A percentile compares a stretch with the other conserved stretches of the same genome.
Conservation (phyloP, 2,888 invertebrate species). For the Drosophila siamana region DNA sequence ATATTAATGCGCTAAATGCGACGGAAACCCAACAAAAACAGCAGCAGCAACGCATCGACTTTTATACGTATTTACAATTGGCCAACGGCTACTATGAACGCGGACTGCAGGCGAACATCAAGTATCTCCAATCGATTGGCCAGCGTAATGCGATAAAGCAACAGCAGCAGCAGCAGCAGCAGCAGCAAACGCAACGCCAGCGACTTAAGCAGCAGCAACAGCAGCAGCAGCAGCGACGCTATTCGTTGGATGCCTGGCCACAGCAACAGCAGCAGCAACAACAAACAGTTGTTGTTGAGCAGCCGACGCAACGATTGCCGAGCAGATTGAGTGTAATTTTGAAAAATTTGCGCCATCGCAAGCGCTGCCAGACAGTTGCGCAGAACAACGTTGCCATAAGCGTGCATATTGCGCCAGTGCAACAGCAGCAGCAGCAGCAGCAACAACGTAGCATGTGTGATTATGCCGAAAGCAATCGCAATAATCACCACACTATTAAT, state of each 20-base stretch:
- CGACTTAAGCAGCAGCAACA: conserved; percentile 30
- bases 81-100: conserved; percentile 84
- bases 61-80: conserved; percentile 75
- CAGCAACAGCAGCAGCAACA: conserved; percentile 15
- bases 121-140: conserved; percentile 84
- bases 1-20: conserved; percentile 60
- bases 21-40: conserved; percentile 66
- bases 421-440: conserved; percentile 3
- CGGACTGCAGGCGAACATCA: conserved; percentile 82
- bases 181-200: conserved; percentile 36
- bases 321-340: conserved; percentile 44
- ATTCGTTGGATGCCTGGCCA: conserved; percentile 18
- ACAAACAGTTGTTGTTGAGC: neutral
- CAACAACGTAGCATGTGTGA: conserved; percentile 59
- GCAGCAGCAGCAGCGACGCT: conserved; percentile 18
- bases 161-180: conserved; percentile 36
- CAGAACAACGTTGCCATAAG: conserved; percentile 62
- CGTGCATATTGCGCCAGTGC: conserved; percentile 75
- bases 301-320: conserved; percentile 15
- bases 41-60: conserved; percentile 52
- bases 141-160: conserved; percentile 74
- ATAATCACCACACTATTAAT: conserved; percentile 19
- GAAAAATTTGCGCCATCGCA: conserved; percentile 43
- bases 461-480: conserved; percentile 28
- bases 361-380: conserved; percentile 38